Evolutionary conservation across 1,140 invertebrate genomes (phyloP).

Genomic region (Nomia melanderi): DNA sequence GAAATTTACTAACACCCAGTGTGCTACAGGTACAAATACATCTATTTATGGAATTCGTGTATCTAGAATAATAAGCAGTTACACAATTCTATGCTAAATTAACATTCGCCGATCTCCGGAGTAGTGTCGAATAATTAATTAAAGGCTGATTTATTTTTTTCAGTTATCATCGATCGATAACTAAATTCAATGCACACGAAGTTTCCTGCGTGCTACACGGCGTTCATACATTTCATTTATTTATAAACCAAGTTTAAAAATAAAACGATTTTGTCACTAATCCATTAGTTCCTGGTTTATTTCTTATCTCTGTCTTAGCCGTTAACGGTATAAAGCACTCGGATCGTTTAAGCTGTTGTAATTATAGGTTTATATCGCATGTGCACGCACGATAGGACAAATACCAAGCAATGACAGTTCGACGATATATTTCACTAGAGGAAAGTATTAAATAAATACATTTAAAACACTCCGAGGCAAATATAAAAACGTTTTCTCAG

Average conservation of each 20-base stretch:
- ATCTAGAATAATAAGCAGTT: background rate
- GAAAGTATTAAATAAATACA: background rate
- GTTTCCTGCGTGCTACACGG: background rate
- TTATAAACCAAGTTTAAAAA: background rate
- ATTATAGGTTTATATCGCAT: background rate
- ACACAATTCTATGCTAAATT: background rate
- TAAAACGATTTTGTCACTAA: constrained; percentile 6
- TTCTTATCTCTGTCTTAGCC: background rate
- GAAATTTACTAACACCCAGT: background rate
- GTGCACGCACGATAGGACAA: background rate
- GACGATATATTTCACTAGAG: background rate
- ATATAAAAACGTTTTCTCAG: background rate
- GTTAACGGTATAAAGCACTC: background rate
- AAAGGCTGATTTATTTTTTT: background rate
- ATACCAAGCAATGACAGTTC: background rate
- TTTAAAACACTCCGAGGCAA: background rate
- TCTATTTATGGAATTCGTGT: background rate
- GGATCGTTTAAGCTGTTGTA: background rate
- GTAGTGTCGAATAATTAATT: background rate
- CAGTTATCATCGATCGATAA: constrained; percentile 18
- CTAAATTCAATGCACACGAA: background rate
- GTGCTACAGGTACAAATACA: background rate
- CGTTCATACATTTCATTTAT: background rate
- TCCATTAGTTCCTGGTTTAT: background rate
- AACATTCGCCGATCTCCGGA: too few relatives aligned